Evolutionary conservation across 2,888 invertebrate species (phyloP).

Genomic region (Noctua janthe): DNA sequence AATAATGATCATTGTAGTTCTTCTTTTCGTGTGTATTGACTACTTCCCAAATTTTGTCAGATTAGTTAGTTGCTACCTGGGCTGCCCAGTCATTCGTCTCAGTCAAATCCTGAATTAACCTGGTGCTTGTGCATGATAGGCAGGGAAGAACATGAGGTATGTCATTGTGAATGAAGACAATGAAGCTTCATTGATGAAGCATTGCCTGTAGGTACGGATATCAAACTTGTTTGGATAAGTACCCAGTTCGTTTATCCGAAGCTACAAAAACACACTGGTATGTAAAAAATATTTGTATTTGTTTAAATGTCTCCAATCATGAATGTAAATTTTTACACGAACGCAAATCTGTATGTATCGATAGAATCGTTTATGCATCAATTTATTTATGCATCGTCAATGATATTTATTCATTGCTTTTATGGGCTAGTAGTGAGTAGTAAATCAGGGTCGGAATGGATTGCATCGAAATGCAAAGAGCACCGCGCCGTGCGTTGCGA

Average conservation of each 20-base stretch:
- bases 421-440: constrained; percentile 20
- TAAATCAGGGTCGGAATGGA: constrained; percentile 25
- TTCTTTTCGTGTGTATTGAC: background rate
- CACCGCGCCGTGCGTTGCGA: constrained; percentile 36
- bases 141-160: background rate
- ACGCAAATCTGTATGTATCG: constrained; percentile 57
- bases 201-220: background rate
- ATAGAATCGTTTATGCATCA: constrained; percentile 55
- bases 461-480: constrained; percentile 59
- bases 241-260: constrained; percentile 38
- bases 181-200: background rate
- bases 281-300: constrained; percentile 30
- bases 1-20: background rate
- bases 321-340: constrained; percentile 68
- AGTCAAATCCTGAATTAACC: background rate
- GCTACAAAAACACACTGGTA: constrained; percentile 24
- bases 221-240: constrained; percentile 16
- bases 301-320: constrained; percentile 65
- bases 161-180: background rate
- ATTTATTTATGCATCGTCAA: constrained; percentile 59
- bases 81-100: background rate
- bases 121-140: background rate
- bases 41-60: background rate
- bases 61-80: no score
- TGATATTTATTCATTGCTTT: constrained; percentile 53